Base-by-base conservation (phyloP, 1,140 invertebrate species). In the Macrotrachela quadricornifera region DNA sequence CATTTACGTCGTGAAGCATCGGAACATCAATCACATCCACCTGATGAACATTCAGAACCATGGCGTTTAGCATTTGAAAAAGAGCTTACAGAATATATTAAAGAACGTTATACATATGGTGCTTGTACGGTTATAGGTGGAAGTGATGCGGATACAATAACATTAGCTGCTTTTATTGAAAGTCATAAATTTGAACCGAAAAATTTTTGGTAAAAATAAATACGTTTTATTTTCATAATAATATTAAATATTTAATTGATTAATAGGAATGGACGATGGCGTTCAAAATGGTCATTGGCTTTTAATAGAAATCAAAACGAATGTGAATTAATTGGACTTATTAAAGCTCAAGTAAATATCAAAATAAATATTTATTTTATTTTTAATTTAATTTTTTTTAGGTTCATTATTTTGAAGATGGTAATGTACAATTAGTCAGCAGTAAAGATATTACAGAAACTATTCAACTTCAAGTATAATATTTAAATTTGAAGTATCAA, bases 331-430 rank as follows among this genome's bases (percentile, higher is more conserved):
- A 79, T 79, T 59, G 90, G 90, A 52, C 75, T 84, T 59, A 73
- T 95, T 9, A 91, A 30, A 75, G 85, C 92, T 51, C 58, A 74
- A 77, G 90, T 30, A 30, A 30, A 8, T 30, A n/a, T 30, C 21
- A 8, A 30, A 30, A 30, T 30, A 30, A 30, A 30, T 30, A 30
- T 8, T 45, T 68, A 63, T 50, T 73, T 68, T 56, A 86, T 94
- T 67, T 64, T 95, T 41, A 79, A 79, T 59, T 90, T 90, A 52
- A 75, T 84, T 59, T 9, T 90, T 75, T 85, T 92, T 51, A 74
- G 77, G 90, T 79, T 39, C 94, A 99, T 72, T 99, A 99, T 69
- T 99, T 97, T 65, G 94, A 99, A 75, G 92, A 99, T 71, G 94
- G 94, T 16, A 99, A 99, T 73, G 94, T 99, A 36, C 92, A 97